A percentile compares a stretch with the other conserved stretches of the same genome.
These are phyloP conservation scores for Axis porcinus DNA, from an alignment of 2,113 vertebrate genomes.

Conservation along the genomic window DNA sequence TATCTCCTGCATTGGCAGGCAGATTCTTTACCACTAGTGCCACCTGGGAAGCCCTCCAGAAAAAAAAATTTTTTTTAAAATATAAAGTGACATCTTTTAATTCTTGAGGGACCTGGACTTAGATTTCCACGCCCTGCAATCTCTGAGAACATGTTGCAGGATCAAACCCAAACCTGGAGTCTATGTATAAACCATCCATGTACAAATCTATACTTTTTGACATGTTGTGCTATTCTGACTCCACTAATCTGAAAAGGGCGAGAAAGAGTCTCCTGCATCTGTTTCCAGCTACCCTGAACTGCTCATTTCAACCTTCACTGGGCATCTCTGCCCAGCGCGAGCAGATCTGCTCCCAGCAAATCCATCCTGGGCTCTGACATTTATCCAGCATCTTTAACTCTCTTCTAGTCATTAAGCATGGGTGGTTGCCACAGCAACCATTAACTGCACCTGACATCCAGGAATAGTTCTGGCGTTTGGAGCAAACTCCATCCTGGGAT, in stretches of 20 bases:
- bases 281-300: neutral
- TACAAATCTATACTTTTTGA: neutral
- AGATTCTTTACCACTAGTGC: neutral
- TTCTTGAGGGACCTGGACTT: neutral
- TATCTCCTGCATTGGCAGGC: neutral
- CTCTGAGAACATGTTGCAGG: neutral
- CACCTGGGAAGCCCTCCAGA: neutral
- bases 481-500: conserved; percentile 55
- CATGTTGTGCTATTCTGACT: neutral
- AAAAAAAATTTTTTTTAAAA: neutral
- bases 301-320: conserved; percentile 39
- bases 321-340: neutral
- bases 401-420: conserved; percentile 75
- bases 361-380: conserved; percentile 72
- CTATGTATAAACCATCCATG: neutral
- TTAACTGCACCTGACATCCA: conserved; percentile 74
- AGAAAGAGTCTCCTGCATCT: neutral
- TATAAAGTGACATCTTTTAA: neutral
- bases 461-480: conserved; percentile 64
- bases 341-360: neutral
- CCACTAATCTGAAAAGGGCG: neutral
- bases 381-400: conserved; percentile 73
- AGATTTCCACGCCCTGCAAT: neutral
- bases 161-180: neutral
- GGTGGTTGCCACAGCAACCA: conserved; percentile 70